phyloP scores from a whole-genome alignment of 2,888 invertebrate species.

The Oligia strigilis region DNA sequence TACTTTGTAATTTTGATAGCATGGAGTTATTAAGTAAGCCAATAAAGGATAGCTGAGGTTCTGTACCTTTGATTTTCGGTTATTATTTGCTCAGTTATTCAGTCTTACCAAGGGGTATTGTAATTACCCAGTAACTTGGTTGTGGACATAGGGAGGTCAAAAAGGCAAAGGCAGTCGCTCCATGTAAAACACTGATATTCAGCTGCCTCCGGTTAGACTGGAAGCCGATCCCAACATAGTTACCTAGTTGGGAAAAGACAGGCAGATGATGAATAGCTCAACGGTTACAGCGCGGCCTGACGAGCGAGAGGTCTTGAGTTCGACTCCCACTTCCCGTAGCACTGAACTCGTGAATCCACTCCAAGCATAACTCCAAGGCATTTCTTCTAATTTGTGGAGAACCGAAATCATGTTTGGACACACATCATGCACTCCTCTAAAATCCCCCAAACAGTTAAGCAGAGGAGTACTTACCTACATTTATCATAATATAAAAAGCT shows the following conservation, averaged over 20 bases:
- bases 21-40: neutral
- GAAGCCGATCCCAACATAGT: neutral
- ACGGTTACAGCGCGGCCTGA: too few species aligned
- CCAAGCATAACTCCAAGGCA: too few species aligned
- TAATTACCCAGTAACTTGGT: neutral
- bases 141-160: neutral
- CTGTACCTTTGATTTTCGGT: slow-evolving; percentile 16
- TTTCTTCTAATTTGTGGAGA: neutral
- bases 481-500: too few species aligned
- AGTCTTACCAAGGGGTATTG: neutral
- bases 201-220: neutral
- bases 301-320: neutral
- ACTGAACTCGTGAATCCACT: neutral
- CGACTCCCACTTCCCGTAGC: neutral
- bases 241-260: neutral
- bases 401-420: neutral
- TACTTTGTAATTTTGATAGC: slow-evolving; percentile 57
- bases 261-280: neutral
- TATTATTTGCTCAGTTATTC: too few species aligned
- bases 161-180: neutral
- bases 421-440: neutral
- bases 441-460: too few species aligned
- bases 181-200: neutral
- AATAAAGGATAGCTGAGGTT: slow-evolving; percentile 23
- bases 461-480: neutral